Evolutionary conservation across 2,797 vertebrate genomes (phyloP).

Genomic region (Etheostoma nigrum): DNA sequence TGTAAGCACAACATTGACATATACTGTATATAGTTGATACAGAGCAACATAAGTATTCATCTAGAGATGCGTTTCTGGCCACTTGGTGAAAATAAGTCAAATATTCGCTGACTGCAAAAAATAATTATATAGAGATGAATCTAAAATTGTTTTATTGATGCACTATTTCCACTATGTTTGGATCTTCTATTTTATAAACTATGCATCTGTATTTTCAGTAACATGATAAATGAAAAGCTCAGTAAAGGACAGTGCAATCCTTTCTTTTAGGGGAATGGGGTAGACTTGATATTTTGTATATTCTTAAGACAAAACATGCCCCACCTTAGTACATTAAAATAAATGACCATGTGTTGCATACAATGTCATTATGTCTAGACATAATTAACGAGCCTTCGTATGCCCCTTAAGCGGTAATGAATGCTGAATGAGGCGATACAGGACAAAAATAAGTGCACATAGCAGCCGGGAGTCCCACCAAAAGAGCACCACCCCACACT

Average conservation of each 20-base stretch:
- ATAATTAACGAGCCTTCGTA: not conserved
- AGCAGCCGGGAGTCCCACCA: not conserved
- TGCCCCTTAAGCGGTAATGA: not conserved
- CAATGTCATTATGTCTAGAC: not conserved
- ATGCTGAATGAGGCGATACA: constrained; percentile 5
- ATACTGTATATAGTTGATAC: not conserved
- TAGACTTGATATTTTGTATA: not conserved
- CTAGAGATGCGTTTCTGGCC: not conserved
- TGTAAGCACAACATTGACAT: too few relatives aligned
- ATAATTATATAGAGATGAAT: not conserved
- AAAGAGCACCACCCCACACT: too few relatives aligned
- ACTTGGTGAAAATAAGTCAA: not conserved
- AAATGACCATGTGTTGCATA: not conserved
- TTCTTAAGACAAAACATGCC: not conserved
- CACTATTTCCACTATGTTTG: not conserved
- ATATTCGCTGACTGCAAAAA: not conserved
- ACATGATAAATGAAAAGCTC: not conserved
- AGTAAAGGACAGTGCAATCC: not conserved
- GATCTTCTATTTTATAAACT: not conserved
- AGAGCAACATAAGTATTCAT: not conserved
- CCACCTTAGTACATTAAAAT: not conserved
- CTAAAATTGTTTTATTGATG: not conserved
- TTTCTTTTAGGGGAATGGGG: not conserved
- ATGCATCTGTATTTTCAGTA: not conserved
- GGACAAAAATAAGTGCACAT: not conserved